These are phyloP conservation scores for Drosophila serrata DNA, from an alignment of 1,140 invertebrate species.

Conservation along the genomic window DNA sequence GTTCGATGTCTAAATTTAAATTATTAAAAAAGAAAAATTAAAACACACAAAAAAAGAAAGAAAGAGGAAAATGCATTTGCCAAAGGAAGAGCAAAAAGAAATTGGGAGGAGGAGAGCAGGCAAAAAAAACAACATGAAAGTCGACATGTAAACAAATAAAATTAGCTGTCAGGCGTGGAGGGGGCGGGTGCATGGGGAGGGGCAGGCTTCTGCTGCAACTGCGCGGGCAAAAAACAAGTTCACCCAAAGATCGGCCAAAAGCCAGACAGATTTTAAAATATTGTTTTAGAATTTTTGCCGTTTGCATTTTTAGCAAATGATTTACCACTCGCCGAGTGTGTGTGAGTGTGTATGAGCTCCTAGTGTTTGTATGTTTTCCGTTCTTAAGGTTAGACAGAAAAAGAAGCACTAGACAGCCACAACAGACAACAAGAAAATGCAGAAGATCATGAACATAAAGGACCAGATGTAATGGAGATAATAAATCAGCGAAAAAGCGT, in stretches of 20 bases:
- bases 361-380: conserved; percentile 11
- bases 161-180: conserved; percentile 71
- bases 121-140: conserved; percentile 78
- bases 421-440: conserved; percentile 21
- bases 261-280: conserved; percentile 84
- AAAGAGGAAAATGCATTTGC: conserved; percentile 41
- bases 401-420: conserved; percentile 44
- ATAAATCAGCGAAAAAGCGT: conserved; percentile 3
- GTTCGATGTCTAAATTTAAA: conserved; percentile 80
- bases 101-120: conserved; percentile 39
- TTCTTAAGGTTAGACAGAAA: conserved; percentile 70
- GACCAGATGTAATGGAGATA: conserved; percentile 17
- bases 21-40: conserved; percentile 63
- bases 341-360: conserved; percentile 4
- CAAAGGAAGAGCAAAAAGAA: conserved; percentile 45
- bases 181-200: conserved; percentile 3
- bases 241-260: conserved; percentile 78
- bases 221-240: conserved; percentile 77
- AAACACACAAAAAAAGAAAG: conserved; percentile 16
- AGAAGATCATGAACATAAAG: conserved; percentile 8
- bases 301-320: conserved; percentile 78
- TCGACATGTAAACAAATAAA: conserved; percentile 84
- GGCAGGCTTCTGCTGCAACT: conserved; percentile 9
- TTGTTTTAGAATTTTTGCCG: conserved; percentile 81
- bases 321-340: conserved; percentile 30